These are phyloP conservation scores for Xylota segnis DNA, from an alignment of 2,888 invertebrate genomes.

Conservation along the genomic window DNA sequence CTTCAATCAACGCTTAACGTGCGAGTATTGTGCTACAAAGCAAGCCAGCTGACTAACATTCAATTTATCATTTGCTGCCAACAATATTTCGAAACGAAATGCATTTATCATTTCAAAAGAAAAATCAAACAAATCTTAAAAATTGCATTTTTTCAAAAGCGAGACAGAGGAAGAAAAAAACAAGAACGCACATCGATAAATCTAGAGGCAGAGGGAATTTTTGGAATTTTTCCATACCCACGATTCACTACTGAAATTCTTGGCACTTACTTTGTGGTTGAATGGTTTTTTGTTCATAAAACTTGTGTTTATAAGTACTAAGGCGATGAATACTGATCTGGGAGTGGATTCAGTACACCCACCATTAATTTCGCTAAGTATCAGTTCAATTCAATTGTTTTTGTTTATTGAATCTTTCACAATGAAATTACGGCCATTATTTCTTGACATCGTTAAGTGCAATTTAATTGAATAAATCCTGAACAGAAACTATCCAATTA, in stretches of 20 bases:
- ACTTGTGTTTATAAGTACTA: no score
- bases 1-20: background rate
- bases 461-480: no score
- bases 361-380: no score
- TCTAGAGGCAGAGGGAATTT: background rate
- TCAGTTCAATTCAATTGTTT: no score
- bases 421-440: no score
- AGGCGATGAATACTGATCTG: no score
- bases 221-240: background rate
- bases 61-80: slow-evolving; percentile 25
- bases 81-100: slow-evolving; percentile 13
- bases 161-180: background rate
- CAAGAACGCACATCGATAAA: background rate
- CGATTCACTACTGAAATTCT: background rate
- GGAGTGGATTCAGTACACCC: no score
- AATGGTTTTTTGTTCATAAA: no score
- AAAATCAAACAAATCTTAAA: background rate
- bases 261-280: background rate
- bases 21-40: background rate
- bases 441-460: no score
- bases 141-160: background rate
- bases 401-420: no score
- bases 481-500: no score
- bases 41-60: slow-evolving; percentile 7
- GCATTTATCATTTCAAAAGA: slow-evolving; percentile 2